A percentile compares a stretch with the other conserved stretches of the same genome.
phyloP scores from a whole-genome alignment of 2,888 invertebrate species.

The Hydriomena furcata region DNA sequence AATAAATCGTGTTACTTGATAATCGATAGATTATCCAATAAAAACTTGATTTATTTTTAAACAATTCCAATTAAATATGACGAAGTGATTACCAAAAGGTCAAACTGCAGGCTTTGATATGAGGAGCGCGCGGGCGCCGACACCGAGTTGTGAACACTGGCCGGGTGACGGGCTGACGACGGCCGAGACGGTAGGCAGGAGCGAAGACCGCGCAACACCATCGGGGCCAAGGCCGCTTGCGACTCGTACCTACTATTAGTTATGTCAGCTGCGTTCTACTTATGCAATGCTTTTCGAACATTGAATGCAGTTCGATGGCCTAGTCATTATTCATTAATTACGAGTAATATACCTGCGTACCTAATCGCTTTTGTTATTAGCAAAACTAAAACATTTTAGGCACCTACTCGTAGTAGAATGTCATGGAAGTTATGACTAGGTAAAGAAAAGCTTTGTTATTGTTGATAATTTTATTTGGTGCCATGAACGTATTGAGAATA shows the following conservation, averaged over 20 bases:
- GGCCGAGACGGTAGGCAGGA: slow-evolving; percentile 47
- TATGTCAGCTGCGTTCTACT: slow-evolving; percentile 82
- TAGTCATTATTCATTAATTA: slow-evolving; percentile 41
- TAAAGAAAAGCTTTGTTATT: background rate
- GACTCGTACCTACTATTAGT: slow-evolving; percentile 56
- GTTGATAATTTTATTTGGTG: slow-evolving; percentile 11
- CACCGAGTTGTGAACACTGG: slow-evolving; percentile 46
- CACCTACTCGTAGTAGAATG: background rate
- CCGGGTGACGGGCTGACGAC: slow-evolving; percentile 38
- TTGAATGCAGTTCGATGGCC: slow-evolving; percentile 76
- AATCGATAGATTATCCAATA: background rate
- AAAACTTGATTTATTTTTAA: background rate
- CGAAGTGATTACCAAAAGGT: slow-evolving; percentile 42
- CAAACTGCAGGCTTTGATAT: slow-evolving; percentile 31
- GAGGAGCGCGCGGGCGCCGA: slow-evolving; percentile 49
- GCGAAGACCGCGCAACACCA: slow-evolving; percentile 67
- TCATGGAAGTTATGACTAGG: background rate
- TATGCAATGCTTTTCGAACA: slow-evolving; percentile 72
- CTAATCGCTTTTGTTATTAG: slow-evolving; percentile 13
- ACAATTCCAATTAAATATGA: slow-evolving; percentile 8
- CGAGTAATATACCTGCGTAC: background rate
- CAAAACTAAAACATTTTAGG: slow-evolving; percentile 11
- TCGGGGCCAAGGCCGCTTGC: slow-evolving; percentile 77
- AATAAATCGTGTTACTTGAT: background rate
- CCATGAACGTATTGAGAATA: slow-evolving; percentile 1